These are phyloP conservation scores for Erythrocebus patas DNA, from an alignment of 2,113 vertebrate species.

Conservation along the genomic window DNA sequence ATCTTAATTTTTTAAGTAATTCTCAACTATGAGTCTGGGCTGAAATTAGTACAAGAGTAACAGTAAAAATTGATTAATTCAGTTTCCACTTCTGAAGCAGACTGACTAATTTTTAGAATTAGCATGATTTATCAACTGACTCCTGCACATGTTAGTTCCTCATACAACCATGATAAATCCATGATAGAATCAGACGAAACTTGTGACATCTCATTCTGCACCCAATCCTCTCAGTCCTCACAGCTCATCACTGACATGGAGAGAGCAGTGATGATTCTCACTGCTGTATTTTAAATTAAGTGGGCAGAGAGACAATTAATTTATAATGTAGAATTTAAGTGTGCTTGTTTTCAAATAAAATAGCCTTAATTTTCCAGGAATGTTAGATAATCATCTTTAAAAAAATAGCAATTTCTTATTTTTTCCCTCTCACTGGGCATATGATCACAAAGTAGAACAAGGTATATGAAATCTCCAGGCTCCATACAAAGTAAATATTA, in stretches of 20 bases:
- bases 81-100: neutral
- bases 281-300: neutral
- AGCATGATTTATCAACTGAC: neutral
- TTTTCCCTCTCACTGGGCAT: neutral
- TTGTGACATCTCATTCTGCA: neutral
- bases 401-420: neutral
- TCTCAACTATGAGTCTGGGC: neutral
- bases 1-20: neutral
- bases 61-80: neutral
- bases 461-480: neutral
- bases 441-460: neutral
- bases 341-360: neutral
- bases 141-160: neutral
- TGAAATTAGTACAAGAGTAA: neutral
- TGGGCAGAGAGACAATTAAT: neutral
- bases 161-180: rapidly evolving
- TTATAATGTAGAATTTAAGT: neutral
- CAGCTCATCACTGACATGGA: neutral
- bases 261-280: neutral
- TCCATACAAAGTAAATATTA: neutral
- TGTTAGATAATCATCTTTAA: neutral
- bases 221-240: neutral
- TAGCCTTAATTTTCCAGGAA: neutral
- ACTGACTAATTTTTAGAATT: neutral
- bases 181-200: neutral